Base-by-base conservation (phyloP, 2,797 vertebrate genomes). In the Danio choprae region DNA sequence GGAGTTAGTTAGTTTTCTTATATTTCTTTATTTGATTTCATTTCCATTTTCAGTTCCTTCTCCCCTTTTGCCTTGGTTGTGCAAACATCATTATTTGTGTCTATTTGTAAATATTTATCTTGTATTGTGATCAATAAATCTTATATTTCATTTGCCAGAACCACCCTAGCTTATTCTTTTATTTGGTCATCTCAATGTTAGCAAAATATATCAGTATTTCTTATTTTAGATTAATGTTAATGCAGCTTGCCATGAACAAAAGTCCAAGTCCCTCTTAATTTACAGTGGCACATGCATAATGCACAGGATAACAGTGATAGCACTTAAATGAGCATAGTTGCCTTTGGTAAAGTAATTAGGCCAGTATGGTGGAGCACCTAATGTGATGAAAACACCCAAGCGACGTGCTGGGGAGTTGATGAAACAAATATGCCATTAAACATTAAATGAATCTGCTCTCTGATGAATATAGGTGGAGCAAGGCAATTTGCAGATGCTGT, bases 391-490 rank as follows among this genome's bases (percentile, higher is more conserved):
- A 71, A 59, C 20, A 43, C 16, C 7, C n/a, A 18, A 11, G 43
- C 5, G 63, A 76, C 7, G 7, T 58, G 10, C 79, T 75, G 64
- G 29, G 29, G 22, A 62, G 12, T 55, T 67, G 53, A 69, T 51
- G 38, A 74, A 68, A 65, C 41, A 70, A 65, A 53, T 74, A 56
- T 69, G 46, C 53, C 63, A 74, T 81, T 81, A 69, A 81, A 81
- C 60, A 67, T 80, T 46, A 58, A 80, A 50, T 13, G 0, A 65
- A 50, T 59, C 16, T 20, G 22, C n/a, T 59, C 59, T 58, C 68
- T 58, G 38, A 65, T 48, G 53, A 50, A 50, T 44, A 29, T 43
- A 67, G 67, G 58, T 65, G 20, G 13, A 59, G 59, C 10, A 16
- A 40, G n/a, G 16, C 41, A 68, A 18, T 77, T 68, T 67, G 59